A percentile compares a stretch with the other conserved stretches of the same genome.
Evolutionary conservation across 2,113 vertebrate genomes (phyloP).

Genomic region (Atrichornis clamosus): DNA sequence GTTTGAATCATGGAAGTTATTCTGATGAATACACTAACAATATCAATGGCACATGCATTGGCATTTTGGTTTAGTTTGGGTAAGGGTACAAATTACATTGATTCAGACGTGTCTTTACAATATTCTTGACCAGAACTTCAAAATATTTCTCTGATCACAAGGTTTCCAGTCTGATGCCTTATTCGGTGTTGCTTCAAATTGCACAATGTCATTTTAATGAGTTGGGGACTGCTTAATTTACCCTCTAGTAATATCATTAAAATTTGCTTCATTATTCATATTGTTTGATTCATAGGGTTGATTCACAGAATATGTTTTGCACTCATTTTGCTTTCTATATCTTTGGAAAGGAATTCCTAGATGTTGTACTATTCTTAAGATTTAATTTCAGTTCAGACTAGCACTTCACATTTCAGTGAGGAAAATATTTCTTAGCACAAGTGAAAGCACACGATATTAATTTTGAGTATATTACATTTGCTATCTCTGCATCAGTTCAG

Average conservation of each 20-base stretch:
- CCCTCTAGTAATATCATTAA: background rate
- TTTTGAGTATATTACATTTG: slow-evolving; percentile 13
- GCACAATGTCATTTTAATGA: background rate
- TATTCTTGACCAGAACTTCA: background rate
- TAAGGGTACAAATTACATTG: background rate
- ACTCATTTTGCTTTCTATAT: background rate
- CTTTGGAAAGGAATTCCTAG: background rate
- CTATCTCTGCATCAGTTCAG: slow-evolving; percentile 8
- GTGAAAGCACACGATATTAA: background rate
- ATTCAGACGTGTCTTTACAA: background rate
- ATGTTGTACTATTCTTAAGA: background rate
- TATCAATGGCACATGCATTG: background rate
- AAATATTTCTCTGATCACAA: background rate
- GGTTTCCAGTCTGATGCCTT: background rate
- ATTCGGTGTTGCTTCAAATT: background rate
- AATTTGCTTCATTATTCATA: background rate
- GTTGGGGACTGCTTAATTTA: background rate
- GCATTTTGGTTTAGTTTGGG: background rate
- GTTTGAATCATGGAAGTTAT: background rate
- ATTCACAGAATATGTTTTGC: background rate
- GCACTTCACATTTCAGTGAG: background rate
- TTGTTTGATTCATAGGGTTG: background rate
- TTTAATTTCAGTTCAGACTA: background rate
- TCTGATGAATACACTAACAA: background rate
- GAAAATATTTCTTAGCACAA: slow-evolving; percentile 18